Percentiles rank a stretch among this genome's conserved stretches.
Evolutionary conservation across 2,797 vertebrate genomes (phyloP).

Genomic region (Schizopygopsis pylzovi): DNA sequence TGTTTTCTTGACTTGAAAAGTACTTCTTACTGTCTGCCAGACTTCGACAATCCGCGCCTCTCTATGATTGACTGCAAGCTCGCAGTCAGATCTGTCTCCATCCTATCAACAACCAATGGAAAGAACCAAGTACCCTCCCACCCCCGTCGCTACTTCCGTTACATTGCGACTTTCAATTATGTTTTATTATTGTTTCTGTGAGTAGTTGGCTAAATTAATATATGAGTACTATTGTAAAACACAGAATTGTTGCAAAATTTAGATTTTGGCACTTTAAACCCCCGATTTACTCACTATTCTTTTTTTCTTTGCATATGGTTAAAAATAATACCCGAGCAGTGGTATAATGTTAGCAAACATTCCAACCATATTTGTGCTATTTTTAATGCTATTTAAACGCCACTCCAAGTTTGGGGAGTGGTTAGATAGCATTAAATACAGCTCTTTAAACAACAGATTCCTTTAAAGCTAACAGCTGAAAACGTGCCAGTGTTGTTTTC

Average conservation of each 20-base stretch:
- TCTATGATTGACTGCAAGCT: not conserved
- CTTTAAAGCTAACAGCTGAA: not conserved
- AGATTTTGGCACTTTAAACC: not conserved
- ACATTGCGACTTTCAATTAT: not conserved
- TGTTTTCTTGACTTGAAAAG: not conserved
- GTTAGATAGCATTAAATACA: not conserved
- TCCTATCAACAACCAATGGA: not conserved
- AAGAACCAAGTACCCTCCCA: not conserved
- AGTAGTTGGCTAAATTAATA: not conserved
- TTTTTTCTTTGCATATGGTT: not conserved
- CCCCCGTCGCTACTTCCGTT: too few relatives aligned
- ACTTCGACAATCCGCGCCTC: not conserved
- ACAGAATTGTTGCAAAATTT: too few relatives aligned
- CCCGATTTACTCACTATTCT: not conserved
- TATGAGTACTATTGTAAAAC: not conserved
- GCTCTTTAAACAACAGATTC: not conserved
- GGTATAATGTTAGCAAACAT: not conserved
- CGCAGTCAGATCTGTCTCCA: not conserved
- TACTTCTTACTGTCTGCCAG: not conserved
- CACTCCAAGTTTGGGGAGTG: not conserved
- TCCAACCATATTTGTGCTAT: not conserved
- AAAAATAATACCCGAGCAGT: not conserved
- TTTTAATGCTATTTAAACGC: not conserved
- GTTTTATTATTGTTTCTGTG: not conserved
- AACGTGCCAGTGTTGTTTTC: not conserved